Evolutionary conservation across 1,140 invertebrate species (phyloP).

Genomic region (Lutraria rhynchaena): DNA sequence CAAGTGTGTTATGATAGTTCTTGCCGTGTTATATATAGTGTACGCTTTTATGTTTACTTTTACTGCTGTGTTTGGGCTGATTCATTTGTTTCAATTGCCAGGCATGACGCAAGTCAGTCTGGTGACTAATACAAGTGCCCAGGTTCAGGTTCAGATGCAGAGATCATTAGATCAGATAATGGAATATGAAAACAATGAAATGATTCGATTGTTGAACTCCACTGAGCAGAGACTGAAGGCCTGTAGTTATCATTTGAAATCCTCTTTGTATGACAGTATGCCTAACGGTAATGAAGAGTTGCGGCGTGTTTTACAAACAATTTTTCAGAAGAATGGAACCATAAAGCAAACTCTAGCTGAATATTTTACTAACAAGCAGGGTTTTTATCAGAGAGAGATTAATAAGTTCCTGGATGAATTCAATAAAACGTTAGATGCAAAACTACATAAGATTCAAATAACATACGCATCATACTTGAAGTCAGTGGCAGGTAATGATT

Average conservation of each 20-base stretch:
- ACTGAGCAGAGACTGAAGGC: slow-evolving; percentile 67
- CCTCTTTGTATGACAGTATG: slow-evolving; percentile 60
- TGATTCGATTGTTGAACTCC: slow-evolving; percentile 61
- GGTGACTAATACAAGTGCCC: slow-evolving; percentile 62
- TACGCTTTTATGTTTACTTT: slow-evolving; percentile 77
- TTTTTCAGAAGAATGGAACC: slow-evolving; percentile 66
- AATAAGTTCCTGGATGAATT: slow-evolving; percentile 68
- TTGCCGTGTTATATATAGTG: slow-evolving; percentile 69
- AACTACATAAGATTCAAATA: slow-evolving; percentile 63
- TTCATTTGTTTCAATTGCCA: slow-evolving; percentile 68
- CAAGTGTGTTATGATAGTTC: slow-evolving; percentile 58
- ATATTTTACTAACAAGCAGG: slow-evolving; percentile 65
- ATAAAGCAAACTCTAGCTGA: slow-evolving; percentile 57
- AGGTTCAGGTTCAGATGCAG: slow-evolving; percentile 66
- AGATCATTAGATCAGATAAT: slow-evolving; percentile 64
- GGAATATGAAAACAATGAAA: slow-evolving; percentile 68
- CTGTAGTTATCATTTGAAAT: slow-evolving; percentile 69
- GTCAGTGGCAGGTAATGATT: slow-evolving; percentile 65
- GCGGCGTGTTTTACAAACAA: slow-evolving; percentile 51
- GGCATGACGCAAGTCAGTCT: slow-evolving; percentile 63
- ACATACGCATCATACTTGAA: slow-evolving; percentile 67
- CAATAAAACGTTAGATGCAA: slow-evolving; percentile 67
- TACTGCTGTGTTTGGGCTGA: slow-evolving; percentile 66
- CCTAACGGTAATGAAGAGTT: slow-evolving; percentile 59
- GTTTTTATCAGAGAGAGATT: slow-evolving; percentile 65